Evolutionary conservation across 2,113 vertebrate genomes (phyloP), one percentile per base, ranked within the genome.

Genomic region (Eleginops maclovinus): DNA sequence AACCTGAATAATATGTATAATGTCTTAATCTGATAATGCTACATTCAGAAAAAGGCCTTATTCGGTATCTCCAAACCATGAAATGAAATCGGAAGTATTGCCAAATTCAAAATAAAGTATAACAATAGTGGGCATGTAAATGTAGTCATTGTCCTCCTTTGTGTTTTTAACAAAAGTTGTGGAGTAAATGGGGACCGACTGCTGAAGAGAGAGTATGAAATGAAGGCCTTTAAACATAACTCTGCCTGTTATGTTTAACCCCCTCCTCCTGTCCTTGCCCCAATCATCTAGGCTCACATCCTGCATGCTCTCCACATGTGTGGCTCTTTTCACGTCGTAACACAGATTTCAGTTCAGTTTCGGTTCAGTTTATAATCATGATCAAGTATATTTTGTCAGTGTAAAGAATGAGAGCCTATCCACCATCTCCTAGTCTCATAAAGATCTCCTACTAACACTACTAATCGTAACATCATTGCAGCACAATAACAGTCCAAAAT

Each of bases 211-310:
- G 87, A 90, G 87, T 85, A 91, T 87, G 87, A 79, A 82, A 88
- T 44, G 44, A 70, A 64, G 82, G 72, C 85, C 75, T 87, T 87
- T 83, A 89, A 89, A 91, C 87, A 89, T 87, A 88, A 88, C 63
- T 55, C 71, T 70, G 69, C 44, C 71, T 71, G 82, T 51, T 88
- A 89, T 83, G 91, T 87, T 92, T 92, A 88, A 87, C 84, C 75
- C 63, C 56, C 62, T 80, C 83, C 82, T 85, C 61, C 54, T 82
- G 87, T 67, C 72, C 76, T 70, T 5, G 1, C 49, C 82, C 71
- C 66, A 22, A 60, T 86, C 84, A 88, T 89, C 60, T 68, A 82
- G 75, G 54, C 43, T 87, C 85, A 84, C 85, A 71, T 77, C 79
- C 80, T 77, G 93, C 91, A 92, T 93, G 91, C 51, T 72, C 22